phyloP scores from a whole-genome alignment of 2,797 vertebrate genomes.

The Vireo griseus region DNA sequence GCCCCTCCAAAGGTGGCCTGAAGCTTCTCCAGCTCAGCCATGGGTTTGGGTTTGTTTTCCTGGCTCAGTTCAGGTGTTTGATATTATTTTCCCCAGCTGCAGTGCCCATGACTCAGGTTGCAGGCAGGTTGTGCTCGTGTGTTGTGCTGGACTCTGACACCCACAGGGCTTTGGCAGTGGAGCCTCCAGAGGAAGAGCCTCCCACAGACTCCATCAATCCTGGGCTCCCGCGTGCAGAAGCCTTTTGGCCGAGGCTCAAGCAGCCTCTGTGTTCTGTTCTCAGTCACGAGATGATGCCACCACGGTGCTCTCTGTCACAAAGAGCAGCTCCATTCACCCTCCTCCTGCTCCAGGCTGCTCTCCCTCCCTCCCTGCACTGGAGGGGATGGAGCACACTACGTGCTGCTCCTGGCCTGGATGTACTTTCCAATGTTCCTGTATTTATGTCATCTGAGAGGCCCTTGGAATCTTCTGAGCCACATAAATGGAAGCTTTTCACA shows the following conservation, averaged over 20 bases:
- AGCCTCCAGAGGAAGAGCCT: neutral
- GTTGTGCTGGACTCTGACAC: neutral
- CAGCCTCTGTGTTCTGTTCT: neutral
- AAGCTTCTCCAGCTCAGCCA: neutral
- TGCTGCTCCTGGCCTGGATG: neutral
- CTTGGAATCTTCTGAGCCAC: neutral
- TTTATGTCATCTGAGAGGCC: neutral
- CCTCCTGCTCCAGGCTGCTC: neutral
- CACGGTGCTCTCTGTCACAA: neutral
- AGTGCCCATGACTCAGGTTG: neutral
- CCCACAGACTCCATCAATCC: neutral
- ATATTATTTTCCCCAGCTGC: neutral
- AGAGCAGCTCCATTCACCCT: neutral
- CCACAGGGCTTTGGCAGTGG: neutral
- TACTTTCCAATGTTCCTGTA: neutral
- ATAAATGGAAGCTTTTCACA: neutral
- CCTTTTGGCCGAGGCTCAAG: neutral
- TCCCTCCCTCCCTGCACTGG: neutral
- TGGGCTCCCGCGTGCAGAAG: neutral
- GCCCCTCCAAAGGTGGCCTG: neutral
- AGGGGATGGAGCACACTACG: neutral
- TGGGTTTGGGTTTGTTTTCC: accelerated
- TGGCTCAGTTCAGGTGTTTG: neutral
- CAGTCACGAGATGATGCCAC: neutral
- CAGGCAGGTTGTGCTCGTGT: neutral